Evolutionary conservation across 2,113 vertebrate species (phyloP).

Genomic region (Pterocles burchelli): DNA sequence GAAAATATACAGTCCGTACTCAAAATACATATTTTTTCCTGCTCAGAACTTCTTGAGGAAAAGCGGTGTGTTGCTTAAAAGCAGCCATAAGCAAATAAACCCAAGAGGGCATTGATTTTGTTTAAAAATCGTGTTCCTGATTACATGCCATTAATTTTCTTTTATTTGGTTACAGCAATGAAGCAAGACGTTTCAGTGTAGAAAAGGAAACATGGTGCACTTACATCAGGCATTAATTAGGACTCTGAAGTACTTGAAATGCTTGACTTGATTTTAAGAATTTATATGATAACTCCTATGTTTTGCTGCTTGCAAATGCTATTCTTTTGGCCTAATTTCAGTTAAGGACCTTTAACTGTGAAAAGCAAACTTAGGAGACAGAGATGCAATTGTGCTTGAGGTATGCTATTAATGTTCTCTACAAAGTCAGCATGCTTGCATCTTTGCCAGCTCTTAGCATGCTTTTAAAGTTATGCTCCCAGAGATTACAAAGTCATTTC

Average conservation of each 20-base stretch:
- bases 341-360: conserved; percentile 27
- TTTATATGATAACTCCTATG: conserved; percentile 35
- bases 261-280: conserved; percentile 4
- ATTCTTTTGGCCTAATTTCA: conserved; percentile 12
- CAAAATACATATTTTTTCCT: not conserved
- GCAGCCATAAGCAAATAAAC: not conserved
- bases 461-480: not conserved
- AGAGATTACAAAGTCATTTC: not conserved
- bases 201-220: not conserved
- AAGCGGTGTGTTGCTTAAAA: not conserved
- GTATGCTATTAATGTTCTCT: not conserved
- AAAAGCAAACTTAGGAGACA: conserved; percentile 3
- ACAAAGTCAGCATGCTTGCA: not conserved
- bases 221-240: conserved; percentile 50
- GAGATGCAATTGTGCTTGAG: not conserved
- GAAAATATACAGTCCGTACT: not conserved
- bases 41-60: not conserved
- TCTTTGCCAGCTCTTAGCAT: not conserved
- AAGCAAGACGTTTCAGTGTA: conserved; percentile 36
- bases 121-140: not conserved
- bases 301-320: not conserved
- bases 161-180: not conserved
- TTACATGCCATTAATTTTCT: conserved; percentile 14
- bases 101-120: not conserved
- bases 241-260: conserved; percentile 20